phyloP scores from a whole-genome alignment of 2,113 vertebrate genomes.

The Oncorhynchus tshawytscha region DNA sequence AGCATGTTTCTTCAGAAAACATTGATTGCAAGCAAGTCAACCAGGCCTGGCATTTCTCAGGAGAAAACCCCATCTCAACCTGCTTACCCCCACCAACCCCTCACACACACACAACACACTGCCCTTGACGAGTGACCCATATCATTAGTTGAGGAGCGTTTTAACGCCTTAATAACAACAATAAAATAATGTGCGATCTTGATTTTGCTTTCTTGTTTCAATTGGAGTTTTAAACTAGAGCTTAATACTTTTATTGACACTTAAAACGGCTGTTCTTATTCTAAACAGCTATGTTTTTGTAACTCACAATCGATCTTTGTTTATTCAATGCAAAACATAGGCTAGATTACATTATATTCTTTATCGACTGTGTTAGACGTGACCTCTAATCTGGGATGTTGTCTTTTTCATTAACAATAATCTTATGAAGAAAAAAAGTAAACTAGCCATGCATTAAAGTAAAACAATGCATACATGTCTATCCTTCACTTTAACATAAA shows the following conservation, averaged over 20 bases:
- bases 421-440: no score
- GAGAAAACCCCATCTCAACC: not conserved
- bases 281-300: not conserved
- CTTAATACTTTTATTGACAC: not conserved
- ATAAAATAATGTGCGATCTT: not conserved
- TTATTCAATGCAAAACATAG: not conserved
- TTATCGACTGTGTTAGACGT: no score
- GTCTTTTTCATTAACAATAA: no score
- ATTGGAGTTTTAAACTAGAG: not conserved
- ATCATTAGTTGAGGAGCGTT: not conserved
- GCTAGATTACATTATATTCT: no score
- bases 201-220: not conserved
- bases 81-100: not conserved
- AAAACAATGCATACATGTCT: no score
- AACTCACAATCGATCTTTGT: not conserved
- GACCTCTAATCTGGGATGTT: no score
- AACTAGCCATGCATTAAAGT: no score
- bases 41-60: not conserved
- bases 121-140: not conserved
- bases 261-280: not conserved
- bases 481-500: no score
- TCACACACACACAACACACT: not conserved
- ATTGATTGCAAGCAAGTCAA: not conserved
- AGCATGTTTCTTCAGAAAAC: not conserved
- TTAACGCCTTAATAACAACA: not conserved